Percentiles rank a stretch among this genome's conserved stretches.
phyloP scores from a whole-genome alignment of 2,888 invertebrate genomes.

The Enoplolaimus lenunculus region DNA sequence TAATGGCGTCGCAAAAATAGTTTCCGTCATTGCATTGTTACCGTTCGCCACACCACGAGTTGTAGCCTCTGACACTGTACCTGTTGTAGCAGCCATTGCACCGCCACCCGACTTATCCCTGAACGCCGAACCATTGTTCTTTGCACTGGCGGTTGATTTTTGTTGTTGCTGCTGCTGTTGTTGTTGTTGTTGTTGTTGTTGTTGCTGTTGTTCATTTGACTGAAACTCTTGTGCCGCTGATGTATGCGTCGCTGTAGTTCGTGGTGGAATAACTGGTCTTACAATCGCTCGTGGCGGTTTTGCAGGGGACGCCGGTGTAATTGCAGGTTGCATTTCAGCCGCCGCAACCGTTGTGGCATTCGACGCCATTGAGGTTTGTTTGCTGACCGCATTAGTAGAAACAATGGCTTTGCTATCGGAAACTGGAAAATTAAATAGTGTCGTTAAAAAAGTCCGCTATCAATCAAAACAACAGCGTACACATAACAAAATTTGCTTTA shows the following conservation, averaged over 20 bases:
- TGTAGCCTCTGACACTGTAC: neutral
- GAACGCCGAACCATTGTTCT: neutral
- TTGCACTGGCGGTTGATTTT: neutral
- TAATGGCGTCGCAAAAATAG: neutral
- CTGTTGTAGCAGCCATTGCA: too few species aligned
- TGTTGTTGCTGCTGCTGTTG: neutral
- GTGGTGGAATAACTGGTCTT: constrained; percentile 22
- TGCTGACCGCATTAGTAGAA: too few species aligned
- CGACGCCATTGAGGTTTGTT: too few species aligned
- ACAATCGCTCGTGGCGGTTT: constrained; percentile 24
- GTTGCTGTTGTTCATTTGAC: neutral
- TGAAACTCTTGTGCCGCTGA: too few species aligned
- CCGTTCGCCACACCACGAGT: neutral
- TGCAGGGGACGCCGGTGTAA: neutral
- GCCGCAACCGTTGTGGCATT: too few species aligned
- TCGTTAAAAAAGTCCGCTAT: too few species aligned
- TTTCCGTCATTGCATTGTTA: neutral
- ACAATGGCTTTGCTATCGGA: too few species aligned
- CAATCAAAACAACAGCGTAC: too few species aligned
- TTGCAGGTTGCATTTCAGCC: constrained; percentile 8
- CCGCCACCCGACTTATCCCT: too few species aligned
- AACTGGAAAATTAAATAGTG: too few species aligned
- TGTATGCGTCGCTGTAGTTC: constrained; percentile 13
- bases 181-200: neutral
- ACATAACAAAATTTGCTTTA: too few species aligned